phyloP scores from a whole-genome alignment of 2,888 invertebrate species.

The Asteroscopus sphinx region DNA sequence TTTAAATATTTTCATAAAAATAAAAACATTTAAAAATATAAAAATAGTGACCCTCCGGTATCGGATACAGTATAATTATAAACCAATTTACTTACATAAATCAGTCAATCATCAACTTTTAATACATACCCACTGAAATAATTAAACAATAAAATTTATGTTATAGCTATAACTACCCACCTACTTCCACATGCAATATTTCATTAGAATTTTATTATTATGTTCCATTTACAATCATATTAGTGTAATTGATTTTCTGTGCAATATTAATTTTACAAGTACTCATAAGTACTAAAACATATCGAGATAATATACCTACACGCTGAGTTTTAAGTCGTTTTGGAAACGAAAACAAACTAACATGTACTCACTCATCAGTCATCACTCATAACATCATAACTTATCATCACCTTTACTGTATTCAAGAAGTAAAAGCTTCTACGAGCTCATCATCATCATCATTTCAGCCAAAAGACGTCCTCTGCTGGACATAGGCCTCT shows the following conservation, averaged over 20 bases:
- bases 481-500: too few species aligned
- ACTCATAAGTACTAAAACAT: slow-evolving; percentile 30
- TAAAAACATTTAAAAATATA: too few species aligned
- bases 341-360: too few species aligned
- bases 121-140: slow-evolving; percentile 1
- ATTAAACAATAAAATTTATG: slow-evolving; percentile 23
- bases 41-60: too few species aligned
- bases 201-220: slow-evolving; percentile 35
- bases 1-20: too few species aligned
- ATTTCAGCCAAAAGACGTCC: too few species aligned
- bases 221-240: slow-evolving; percentile 4
- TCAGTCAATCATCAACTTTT: slow-evolving; percentile 15
- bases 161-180: slow-evolving; percentile 12
- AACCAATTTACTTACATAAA: slow-evolving; percentile 2
- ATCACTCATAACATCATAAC: too few species aligned
- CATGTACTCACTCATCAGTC: too few species aligned
- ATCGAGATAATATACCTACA: slow-evolving; percentile 6
- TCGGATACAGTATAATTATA: background rate
- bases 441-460: too few species aligned
- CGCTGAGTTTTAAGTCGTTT: too few species aligned
- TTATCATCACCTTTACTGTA: too few species aligned
- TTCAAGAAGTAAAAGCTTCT: too few species aligned
- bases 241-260: slow-evolving; percentile 30
- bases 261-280: slow-evolving; percentile 38
- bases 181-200: slow-evolving; percentile 27